These are phyloP conservation scores for Drosophila kikkawai DNA, from an alignment of 1,140 invertebrate species.

Conservation along the genomic window DNA sequence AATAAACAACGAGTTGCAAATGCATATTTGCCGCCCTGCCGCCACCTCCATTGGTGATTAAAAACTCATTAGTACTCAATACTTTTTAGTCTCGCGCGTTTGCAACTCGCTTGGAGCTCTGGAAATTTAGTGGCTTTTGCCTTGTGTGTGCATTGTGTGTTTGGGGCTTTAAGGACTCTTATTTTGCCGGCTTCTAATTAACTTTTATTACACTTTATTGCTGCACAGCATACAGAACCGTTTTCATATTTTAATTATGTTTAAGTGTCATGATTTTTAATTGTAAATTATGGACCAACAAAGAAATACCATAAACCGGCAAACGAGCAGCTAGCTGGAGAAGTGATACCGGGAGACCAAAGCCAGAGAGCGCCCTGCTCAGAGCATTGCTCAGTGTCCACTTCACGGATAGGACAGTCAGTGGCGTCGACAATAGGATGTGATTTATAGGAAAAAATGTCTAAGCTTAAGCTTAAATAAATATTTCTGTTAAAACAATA, in stretches of 20 bases:
- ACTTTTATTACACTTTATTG: constrained; percentile 82
- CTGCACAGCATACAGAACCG: constrained; percentile 69
- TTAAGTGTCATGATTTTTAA: constrained; percentile 82
- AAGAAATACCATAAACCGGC: constrained; percentile 63
- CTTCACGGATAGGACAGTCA: constrained; percentile 7
- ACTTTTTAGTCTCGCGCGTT: constrained; percentile 16
- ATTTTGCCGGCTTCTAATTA: constrained; percentile 65
- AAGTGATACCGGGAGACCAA: constrained; percentile 31
- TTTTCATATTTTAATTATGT: constrained; percentile 83
- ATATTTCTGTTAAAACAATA: neutral
- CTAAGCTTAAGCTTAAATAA: neutral
- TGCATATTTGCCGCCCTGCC: neutral
- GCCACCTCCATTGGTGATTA: constrained; percentile 59
- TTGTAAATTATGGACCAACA: constrained; percentile 73
- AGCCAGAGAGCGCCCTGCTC: constrained; percentile 24
- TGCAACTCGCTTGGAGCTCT: constrained; percentile 5
- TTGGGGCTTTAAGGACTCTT: constrained; percentile 45
- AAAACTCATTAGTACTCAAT: constrained; percentile 72
- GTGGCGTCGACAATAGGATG: neutral
- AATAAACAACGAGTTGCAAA: constrained; percentile 42
- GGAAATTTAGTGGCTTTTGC: constrained; percentile 48
- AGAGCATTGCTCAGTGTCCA: constrained; percentile 32
- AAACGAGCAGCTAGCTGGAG: constrained; percentile 35
- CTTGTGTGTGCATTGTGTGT: neutral
- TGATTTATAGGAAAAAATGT: no score